A percentile compares a stretch with the other conserved stretches of the same genome.
phyloP scores from a whole-genome alignment of 30 jellyfish, hydroid and myxozoan species.

The Catostylus mosaicus region DNA sequence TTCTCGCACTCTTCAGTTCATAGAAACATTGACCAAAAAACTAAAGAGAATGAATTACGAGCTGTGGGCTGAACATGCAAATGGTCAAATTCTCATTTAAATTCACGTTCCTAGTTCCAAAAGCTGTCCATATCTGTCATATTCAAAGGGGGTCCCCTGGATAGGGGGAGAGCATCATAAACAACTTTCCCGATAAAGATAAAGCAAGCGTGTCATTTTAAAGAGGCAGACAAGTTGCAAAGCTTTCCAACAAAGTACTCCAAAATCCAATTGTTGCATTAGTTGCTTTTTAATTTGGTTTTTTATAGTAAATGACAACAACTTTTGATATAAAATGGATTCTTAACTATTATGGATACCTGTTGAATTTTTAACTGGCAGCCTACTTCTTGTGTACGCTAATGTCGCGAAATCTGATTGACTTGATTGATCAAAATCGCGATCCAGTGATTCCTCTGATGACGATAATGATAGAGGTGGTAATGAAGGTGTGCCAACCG shows the following conservation, averaged over 20 bases:
- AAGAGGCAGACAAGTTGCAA: not conserved
- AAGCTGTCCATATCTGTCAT: too few species aligned
- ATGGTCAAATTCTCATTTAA: too few species aligned
- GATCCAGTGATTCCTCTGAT: slow-evolving; percentile 45
- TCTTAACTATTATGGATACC: not conserved
- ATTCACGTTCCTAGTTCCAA: too few species aligned
- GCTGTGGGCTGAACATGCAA: too few species aligned
- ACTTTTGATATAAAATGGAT: too few species aligned
- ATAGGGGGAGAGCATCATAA: too few species aligned
- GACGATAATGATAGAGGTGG: slow-evolving; percentile 63
- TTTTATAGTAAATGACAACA: not conserved
- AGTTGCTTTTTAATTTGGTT: not conserved
- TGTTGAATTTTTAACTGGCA: slow-evolving; percentile 12
- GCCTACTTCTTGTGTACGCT: slow-evolving; percentile 9
- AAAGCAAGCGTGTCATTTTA: too few species aligned
- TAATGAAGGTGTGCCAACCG: slow-evolving; percentile 57
- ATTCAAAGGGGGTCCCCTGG: too few species aligned
- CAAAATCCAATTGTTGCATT: not conserved
- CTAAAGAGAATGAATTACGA: too few species aligned
- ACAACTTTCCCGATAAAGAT: too few species aligned
- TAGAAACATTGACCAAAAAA: too few species aligned
- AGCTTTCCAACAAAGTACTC: not conserved
- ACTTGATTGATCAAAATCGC: slow-evolving; percentile 52
- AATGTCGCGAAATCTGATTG: slow-evolving; percentile 51
- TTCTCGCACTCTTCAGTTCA: too few species aligned